Evolutionary conservation across 2,113 vertebrate genomes (phyloP).

Genomic region (Collichthys lucidus): DNA sequence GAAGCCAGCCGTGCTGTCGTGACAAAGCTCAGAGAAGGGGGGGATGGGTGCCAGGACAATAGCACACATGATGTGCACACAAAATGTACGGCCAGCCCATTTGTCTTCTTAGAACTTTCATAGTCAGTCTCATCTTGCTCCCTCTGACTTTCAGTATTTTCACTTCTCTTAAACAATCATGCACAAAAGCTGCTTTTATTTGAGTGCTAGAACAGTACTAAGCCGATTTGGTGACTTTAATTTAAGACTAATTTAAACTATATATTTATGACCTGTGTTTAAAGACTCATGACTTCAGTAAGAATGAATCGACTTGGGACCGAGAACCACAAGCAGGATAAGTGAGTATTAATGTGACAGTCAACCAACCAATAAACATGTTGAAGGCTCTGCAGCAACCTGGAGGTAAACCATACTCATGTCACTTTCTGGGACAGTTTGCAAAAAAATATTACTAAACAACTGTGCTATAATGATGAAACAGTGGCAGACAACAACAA

Average conservation of each 20-base stretch:
- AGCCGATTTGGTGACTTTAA: background rate
- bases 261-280: background rate
- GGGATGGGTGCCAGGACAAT: constrained; percentile 57
- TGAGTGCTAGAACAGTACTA: background rate
- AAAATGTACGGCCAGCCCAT: constrained; percentile 56
- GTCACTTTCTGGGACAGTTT: background rate
- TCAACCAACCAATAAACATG: background rate
- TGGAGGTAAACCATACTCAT: background rate
- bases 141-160: constrained; percentile 1
- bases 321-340: background rate
- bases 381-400: background rate
- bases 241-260: background rate
- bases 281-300: background rate
- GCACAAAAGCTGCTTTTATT: background rate
- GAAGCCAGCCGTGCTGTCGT: constrained; percentile 16
- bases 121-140: constrained; percentile 2
- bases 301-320: background rate
- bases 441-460: background rate
- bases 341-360: background rate
- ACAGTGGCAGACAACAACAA: background rate
- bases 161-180: background rate
- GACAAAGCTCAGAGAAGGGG: constrained; percentile 35
- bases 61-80: constrained; percentile 48
- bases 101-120: constrained; percentile 58
- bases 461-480: background rate